Base-by-base conservation (phyloP, 2,113 vertebrate species). In the Tichodroma muraria region DNA sequence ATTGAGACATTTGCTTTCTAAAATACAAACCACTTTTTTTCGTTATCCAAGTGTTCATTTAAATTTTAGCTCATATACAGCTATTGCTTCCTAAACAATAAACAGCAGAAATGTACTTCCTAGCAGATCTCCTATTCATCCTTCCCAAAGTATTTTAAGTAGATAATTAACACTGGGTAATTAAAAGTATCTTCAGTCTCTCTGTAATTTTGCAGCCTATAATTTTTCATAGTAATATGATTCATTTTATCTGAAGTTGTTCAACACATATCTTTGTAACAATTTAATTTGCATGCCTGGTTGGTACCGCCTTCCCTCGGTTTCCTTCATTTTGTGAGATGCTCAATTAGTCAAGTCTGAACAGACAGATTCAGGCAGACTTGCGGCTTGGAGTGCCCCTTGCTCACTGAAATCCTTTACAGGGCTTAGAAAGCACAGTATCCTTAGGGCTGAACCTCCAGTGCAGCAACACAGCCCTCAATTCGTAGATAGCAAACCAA, bases 181-280 rank as follows among this genome's bases (percentile, higher is more conserved):
- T 92, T 92, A 92, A 85, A 69, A 90, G 31, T 57, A 69, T 94
- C 61, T 81, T 88, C 68, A 71, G 54, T 87, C 53, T 89, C 53
- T 87, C 21, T 87, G 44, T 93, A 87, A 82, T 80, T 92, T 27
- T 85, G 61, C 44, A 82, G 37, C 23, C 80, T 82, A 35, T 90
- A 76, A 79, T 88, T 94, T 92, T 93, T 95, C 70, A n/a, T 75
- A 90, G 70, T 57, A 81, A 45, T 65, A 20, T 65, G 61, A 72
- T 94, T 89, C 5, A 57, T 93, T 93, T 88, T 94, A 71, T 92
- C 72, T 90, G 17, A 93, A 93, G 69, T 86, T 95, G 82, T 85
- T 88, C 60, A 86, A 75, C 68, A 78, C 13, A 7, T 88, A 80
- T 83, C 85, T 91, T 93, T 82, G 19, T 86, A 93, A 45, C 61